Evolutionary conservation across 2,113 vertebrate genomes (phyloP).

Genomic region (Hiodon alosoides): DNA sequence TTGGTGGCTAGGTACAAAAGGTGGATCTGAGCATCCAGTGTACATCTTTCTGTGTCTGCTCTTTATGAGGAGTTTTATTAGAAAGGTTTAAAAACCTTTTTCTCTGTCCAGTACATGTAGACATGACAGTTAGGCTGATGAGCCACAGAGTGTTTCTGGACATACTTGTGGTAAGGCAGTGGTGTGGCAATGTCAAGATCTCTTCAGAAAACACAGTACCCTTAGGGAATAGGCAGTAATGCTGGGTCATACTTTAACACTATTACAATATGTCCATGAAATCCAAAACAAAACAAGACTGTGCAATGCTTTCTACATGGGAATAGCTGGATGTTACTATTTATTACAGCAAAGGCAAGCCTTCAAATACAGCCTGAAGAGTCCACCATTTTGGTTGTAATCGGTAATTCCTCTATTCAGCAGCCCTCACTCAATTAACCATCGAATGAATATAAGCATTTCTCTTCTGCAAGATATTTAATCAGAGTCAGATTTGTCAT

Average conservation of each 20-base stretch:
- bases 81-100: too few species aligned
- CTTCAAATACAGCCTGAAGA: not conserved
- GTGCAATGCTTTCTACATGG: not conserved
- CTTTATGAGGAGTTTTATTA: too few species aligned
- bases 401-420: not conserved
- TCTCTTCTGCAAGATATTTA: not conserved
- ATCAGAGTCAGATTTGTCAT: not conserved
- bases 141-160: not conserved
- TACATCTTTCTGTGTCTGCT: not conserved
- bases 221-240: not conserved
- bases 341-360: not conserved
- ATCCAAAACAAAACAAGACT: too few species aligned
- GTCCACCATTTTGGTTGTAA: not conserved
- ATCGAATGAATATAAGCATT: not conserved
- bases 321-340: not conserved
- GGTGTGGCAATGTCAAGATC: not conserved
- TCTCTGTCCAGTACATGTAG: too few species aligned
- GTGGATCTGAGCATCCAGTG: not conserved
- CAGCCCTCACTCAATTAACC: not conserved
- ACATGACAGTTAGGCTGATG: not conserved
- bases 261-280: too few species aligned
- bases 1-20: not conserved
- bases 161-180: not conserved
- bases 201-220: not conserved
- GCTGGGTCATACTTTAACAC: not conserved